Base-by-base conservation (phyloP, 2,113 vertebrate species). In the Scomber scombrus region DNA sequence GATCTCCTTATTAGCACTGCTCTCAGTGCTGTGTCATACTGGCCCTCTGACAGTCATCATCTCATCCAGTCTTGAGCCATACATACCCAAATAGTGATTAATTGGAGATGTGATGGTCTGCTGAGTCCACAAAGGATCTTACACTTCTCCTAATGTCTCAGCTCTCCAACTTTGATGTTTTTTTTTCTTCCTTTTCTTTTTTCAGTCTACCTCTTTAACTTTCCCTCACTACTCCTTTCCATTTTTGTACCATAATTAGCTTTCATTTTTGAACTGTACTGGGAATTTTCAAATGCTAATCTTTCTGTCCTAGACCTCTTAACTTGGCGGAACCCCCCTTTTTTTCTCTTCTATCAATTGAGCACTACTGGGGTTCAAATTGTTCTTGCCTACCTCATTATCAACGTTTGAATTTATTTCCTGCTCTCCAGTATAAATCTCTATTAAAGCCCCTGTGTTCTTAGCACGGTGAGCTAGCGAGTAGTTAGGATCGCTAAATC, bases 261-360 rank as follows among this genome's bases (percentile, higher is more conserved):
- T 95, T 95, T 95, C 91, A 94, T 92, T 95, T 96, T 95, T 95
- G 86, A 94, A 93, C 79, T 92, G 81, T 89, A 93, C 73, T 83
- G 93, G 93, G 90, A 93, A 93, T 94, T 93, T 90, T 90, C 86
- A 90, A 91, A 95, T 90, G 92, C 93, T 96, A 95, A 96, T 97
- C 95, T 96, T 94, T 95, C 92, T 95, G 93, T 96, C 95, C 95
- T 95, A 95, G 94, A 96, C 94, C 93, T 96, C 94, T 95, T 95
- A 95, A 95, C 68, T 80, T 95, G 89, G 91, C 78, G 76, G 92
- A 95, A 93, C 85, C 92, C 50, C 65, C 52, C 18, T 47, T 67
- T 73, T 90, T 73, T 69, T 62, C 86, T 92, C 85, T 85, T 85
- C 70, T 94, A 87, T 93, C 92, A 94, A 91, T 93, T 95, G 91